Base-by-base conservation (phyloP, 2,797 vertebrate species). In the Remorina albescens region DNA sequence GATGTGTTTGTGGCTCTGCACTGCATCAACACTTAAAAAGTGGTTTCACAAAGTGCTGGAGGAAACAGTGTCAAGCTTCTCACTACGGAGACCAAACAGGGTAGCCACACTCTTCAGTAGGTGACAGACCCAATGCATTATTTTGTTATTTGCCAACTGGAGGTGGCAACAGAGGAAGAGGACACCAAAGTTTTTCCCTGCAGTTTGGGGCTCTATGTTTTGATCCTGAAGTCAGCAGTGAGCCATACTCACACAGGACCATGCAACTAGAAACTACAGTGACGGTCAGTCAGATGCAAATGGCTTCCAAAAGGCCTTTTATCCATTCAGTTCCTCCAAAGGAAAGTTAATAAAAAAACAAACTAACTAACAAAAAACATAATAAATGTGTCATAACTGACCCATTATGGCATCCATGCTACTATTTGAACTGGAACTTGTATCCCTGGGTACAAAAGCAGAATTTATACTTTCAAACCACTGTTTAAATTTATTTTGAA, bases 1-100 rank as follows among this genome's bases (percentile, higher is more conserved):
- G 50, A 50, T 66, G 49, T 61, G 36, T 65, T 28, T 42, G 34
- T 51, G 34, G 36, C 46, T 30, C 32, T 21, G 13, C 34, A 25
- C 26, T 30, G 36, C 5, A 12, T 39, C 36, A 7, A 41, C 21
- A 9, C 4, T 3, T 19, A 1, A 42, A 6, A 18, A 42, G 26
- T 54, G 28, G 28, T 53, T 8, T 8, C 7, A 30, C 3, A 53
- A 13, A 18, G 10, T 30, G 25, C 57, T n/a, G 39, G 25, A 60
- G 18, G 37, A 19, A n/a, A n/a, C 11, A 5, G 16, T 30, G 49
- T 5, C 1, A 13, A 39, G 37, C 37, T 21, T 23, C 44, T 21
- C n/a, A 23, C 30, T 13, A 19, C 30, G 34, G 30, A 21, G 53
- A 55, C n/a, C 34, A 56, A 56, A 56, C 19, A 15, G 32, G 15